Evolutionary conservation across 2,797 vertebrate species (phyloP).

Genomic region (Antrozous pallidus): DNA sequence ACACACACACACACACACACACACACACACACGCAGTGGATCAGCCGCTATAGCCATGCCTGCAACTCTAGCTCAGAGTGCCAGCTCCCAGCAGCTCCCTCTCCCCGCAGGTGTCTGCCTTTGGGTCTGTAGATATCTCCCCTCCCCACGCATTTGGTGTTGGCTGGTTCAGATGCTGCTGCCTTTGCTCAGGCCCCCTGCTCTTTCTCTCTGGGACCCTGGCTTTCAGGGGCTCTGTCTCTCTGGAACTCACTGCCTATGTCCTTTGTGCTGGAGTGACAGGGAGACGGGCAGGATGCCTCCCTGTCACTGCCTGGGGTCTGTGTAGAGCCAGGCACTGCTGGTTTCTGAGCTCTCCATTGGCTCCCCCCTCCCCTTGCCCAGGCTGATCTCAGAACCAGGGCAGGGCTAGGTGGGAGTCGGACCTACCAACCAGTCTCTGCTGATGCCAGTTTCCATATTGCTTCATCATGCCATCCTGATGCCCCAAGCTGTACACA

Average conservation of each 20-base stretch:
- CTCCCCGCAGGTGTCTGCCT: not conserved
- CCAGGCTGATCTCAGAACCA: conserved; percentile 19
- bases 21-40: not conserved
- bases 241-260: conserved; percentile 25
- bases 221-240: not conserved
- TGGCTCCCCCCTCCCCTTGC: not conserved
- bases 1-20: not conserved
- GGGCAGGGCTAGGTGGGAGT: conserved; percentile 43
- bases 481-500: conserved; percentile 28
- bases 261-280: conserved; percentile 49
- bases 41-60: not conserved
- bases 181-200: not conserved
- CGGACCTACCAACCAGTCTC: not conserved
- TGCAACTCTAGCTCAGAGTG: not conserved
- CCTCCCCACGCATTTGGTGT: not conserved
- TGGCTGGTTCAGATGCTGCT: not conserved
- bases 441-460: conserved; percentile 69
- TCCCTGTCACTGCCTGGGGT: not conserved
- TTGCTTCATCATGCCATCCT: conserved; percentile 69
- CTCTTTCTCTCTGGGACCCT: not conserved
- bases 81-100: not conserved
- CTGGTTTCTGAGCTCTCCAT: not conserved
- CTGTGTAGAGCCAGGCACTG: not conserved
- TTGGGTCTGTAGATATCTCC: not conserved
- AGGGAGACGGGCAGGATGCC: not conserved